A percentile compares a stretch with the other conserved stretches of the same genome.
These are phyloP conservation scores for Girardinichthys multiradiatus DNA, from an alignment of 2,113 vertebrate genomes.

Conservation along the genomic window DNA sequence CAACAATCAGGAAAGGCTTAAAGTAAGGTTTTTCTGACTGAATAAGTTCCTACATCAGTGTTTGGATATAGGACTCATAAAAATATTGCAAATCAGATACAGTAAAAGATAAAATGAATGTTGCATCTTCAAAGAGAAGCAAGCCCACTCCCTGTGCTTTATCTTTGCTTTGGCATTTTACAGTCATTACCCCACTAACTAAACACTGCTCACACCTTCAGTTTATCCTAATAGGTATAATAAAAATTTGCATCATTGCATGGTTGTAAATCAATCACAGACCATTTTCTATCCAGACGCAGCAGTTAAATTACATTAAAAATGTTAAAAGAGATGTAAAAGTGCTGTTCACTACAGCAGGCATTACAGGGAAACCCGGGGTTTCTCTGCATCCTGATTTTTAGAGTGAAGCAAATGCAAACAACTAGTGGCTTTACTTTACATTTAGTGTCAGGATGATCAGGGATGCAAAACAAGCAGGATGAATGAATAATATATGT, in stretches of 20 bases:
- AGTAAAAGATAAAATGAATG: neutral
- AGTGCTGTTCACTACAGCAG: neutral
- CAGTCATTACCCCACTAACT: neutral
- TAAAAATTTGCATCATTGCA: neutral
- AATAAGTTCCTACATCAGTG: neutral
- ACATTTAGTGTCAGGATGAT: neutral
- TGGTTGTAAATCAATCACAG: neutral
- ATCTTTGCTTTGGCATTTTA: neutral
- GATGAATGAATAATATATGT: neutral
- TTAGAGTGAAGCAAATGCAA: neutral
- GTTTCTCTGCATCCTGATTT: neutral
- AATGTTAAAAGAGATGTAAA: neutral
- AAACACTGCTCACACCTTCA: neutral
- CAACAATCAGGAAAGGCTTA: constrained; percentile 85
- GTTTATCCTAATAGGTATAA: neutral
- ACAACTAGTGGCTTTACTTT: neutral
- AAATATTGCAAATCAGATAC: neutral
- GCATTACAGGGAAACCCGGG: neutral
- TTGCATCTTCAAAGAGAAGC: neutral
- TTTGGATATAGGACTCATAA: neutral
- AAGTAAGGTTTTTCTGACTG: constrained; percentile 73
- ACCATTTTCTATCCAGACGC: neutral
- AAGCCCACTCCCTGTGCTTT: too few species aligned
- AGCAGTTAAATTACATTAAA: neutral
- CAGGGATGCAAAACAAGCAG: neutral